Conservation (phyloP, 2,888 invertebrate species). For the Arctia plantaginis region DNA sequence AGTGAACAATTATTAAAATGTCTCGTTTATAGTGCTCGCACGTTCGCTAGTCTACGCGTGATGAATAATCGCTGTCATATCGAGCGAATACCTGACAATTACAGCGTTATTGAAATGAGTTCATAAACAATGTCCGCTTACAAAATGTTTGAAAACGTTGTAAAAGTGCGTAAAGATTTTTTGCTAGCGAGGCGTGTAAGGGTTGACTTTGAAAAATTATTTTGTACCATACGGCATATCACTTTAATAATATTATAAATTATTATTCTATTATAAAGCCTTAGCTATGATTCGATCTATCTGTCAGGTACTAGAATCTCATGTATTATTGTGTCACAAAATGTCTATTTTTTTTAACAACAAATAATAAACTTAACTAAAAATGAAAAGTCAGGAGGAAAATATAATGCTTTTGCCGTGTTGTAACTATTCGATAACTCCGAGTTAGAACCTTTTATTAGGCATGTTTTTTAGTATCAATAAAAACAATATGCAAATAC, state of each 20-base stretch:
- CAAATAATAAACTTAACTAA: not conserved
- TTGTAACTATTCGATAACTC: too few species aligned
- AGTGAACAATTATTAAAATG: constrained; percentile 68
- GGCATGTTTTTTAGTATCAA: too few species aligned
- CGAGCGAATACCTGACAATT: constrained; percentile 14
- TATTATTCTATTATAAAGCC: not conserved
- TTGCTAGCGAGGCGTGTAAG: not conserved
- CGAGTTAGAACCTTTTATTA: not conserved
- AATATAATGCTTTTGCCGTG: too few species aligned
- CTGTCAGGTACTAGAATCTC: not conserved
- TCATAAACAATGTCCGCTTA: constrained; percentile 10
- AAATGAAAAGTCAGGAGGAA: not conserved
- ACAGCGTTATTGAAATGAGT: constrained; percentile 16
- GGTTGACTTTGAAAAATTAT: not conserved
- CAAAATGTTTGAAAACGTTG: not conserved
- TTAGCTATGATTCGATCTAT: not conserved
- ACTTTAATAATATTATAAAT: not conserved
- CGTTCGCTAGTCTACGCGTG: constrained; percentile 54
- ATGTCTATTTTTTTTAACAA: not conserved
- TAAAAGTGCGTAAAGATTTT: not conserved
- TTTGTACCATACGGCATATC: not conserved
- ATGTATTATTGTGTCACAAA: not conserved
- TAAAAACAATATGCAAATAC: too few species aligned
- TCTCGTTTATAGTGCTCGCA: constrained; percentile 57
- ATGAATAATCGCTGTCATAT: constrained; percentile 44